phyloP scores from a whole-genome alignment of 2,113 vertebrate genomes.

The Bothrops jararaca region DNA sequence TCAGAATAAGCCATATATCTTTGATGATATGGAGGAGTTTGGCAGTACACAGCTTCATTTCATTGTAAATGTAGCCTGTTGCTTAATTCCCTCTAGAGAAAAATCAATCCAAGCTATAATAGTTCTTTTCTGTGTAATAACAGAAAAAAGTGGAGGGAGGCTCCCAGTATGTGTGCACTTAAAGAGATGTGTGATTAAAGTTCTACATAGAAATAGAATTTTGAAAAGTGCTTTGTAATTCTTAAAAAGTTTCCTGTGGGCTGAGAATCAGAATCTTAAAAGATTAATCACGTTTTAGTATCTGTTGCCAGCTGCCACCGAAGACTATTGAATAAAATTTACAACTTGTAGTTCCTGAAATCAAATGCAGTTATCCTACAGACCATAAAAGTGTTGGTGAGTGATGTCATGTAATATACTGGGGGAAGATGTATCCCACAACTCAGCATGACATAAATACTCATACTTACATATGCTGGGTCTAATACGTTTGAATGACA shows the following conservation, averaged over 20 bases:
- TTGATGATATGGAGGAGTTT: conserved; percentile 15
- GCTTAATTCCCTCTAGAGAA: background rate
- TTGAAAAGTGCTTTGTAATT: background rate
- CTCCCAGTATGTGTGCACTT: conserved; percentile 16
- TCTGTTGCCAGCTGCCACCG: conserved; percentile 2
- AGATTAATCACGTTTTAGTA: conserved; percentile 20
- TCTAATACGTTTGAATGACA: background rate
- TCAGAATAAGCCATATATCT: conserved; percentile 38
- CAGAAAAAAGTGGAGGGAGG: conserved; percentile 3
- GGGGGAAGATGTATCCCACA: conserved; percentile 51
- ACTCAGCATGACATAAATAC: conserved; percentile 47
- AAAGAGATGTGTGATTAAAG: conserved; percentile 15
- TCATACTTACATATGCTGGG: conserved; percentile 52
- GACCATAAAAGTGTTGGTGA: background rate
- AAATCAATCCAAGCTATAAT: conserved; percentile 6
- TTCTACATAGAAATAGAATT: conserved; percentile 19
- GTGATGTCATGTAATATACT: conserved; percentile 47
- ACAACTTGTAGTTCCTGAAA: background rate
- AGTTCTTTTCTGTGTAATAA: background rate
- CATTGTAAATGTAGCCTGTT: background rate
- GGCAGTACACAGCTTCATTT: conserved; percentile 23
- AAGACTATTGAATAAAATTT: background rate
- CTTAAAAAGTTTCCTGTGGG: background rate
- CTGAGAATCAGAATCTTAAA: conserved; percentile 14
- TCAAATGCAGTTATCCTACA: background rate